Conservation (phyloP, 2,113 vertebrate species). For the Elgaria multicarinata region DNA sequence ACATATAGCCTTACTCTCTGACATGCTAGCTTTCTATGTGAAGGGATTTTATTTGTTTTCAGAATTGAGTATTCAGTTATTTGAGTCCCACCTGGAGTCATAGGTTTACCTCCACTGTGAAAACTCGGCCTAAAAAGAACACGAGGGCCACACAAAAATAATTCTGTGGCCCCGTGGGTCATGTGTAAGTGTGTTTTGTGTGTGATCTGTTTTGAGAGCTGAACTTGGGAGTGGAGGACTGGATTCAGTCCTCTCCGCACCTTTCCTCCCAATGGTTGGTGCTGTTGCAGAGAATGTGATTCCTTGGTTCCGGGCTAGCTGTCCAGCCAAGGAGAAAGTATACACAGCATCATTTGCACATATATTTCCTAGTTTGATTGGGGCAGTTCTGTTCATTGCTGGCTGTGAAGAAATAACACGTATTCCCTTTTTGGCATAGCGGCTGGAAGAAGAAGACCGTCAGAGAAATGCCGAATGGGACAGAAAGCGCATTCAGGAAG, state of each 20-base stretch:
- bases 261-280: not conserved
- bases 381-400: not conserved
- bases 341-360: not conserved
- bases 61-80: too few species aligned
- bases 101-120: not conserved
- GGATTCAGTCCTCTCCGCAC: not conserved
- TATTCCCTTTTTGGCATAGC: constrained; percentile 64
- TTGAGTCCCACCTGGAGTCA: not conserved
- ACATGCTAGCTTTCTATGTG: too few species aligned
- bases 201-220: not conserved
- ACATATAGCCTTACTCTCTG: too few species aligned
- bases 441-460: constrained; percentile 69
- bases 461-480: constrained; percentile 73
- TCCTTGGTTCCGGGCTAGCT: not conserved
- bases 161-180: not conserved
- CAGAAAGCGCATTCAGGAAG: constrained; percentile 56
- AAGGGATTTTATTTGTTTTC: too few species aligned
- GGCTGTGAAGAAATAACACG: not conserved
- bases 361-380: not conserved
- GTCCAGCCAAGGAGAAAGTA: not conserved
- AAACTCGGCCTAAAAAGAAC: not conserved
- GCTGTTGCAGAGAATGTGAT: not conserved
- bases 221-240: not conserved
- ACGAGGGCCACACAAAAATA: not conserved
- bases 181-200: not conserved